Base-by-base conservation (phyloP, 2,888 invertebrate species). In the Pelosia muscerda region DNA sequence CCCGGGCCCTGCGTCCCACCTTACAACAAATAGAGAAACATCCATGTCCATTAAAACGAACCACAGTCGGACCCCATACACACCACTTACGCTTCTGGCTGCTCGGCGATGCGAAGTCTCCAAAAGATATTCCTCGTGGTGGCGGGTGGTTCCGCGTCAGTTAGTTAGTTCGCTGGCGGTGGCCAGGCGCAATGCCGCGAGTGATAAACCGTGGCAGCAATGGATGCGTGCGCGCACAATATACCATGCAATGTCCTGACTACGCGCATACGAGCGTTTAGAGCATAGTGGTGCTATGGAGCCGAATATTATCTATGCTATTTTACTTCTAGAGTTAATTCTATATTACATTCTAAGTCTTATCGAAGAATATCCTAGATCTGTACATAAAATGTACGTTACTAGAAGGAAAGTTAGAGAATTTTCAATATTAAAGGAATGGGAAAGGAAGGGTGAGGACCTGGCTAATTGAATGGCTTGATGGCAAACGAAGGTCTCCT, bases 1-100 rank as follows among this genome's bases (percentile, higher is more conserved):
- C 95, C 94, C 88, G 95, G 94, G 87, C 94, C 94, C 94, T 92
- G 95, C 92, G 88, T 91, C 89, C 95, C 94, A 95, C 95, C 95
- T 95, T 95, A 90, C 91, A 92, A 94, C 93, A 94, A 92, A 91
- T 87, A 91, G 90, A 94, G 90, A 94, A 93, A 94, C 86, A 89
- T 86, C 90, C 88, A 79, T 73, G 83, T 92, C 90, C 88, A 92
- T 94, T 93, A 94, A 89, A 88, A 82, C 86, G 84, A 86, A 86
- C 88, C 86, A 87, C 82, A 88, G 78, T 85, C 81, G 82, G 90
- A 90, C 93, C 92, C 93, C 92, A 91, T 90, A 91, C 90, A 87
- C 89, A 93, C 94, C 94, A 94, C 93, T 93, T 91, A 94, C 94
- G 93, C 94, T 84, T 92, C 94, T 91, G 93, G 92, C 88, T 87